Conservation (phyloP, 2,888 invertebrate species). For the Magallana nippona region DNA sequence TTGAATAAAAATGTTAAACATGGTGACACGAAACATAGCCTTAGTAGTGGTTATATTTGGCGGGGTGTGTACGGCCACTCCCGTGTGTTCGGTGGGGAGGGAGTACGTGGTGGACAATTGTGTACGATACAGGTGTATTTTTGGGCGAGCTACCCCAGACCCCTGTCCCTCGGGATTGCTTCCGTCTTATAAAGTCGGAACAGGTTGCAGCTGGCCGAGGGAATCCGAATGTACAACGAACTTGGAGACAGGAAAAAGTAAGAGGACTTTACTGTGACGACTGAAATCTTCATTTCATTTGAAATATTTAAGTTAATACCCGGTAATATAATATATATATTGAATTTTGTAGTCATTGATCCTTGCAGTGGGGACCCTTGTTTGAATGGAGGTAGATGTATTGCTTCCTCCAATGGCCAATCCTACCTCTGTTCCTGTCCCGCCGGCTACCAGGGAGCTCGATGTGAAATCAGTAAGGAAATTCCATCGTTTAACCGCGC, state of each 20-base stretch:
- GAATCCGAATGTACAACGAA: constrained; percentile 6
- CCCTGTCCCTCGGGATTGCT: constrained; percentile 10
- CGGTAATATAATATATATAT: neutral
- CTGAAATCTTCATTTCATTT: too few relatives aligned
- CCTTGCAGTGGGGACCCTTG: constrained; percentile 27
- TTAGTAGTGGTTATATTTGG: neutral
- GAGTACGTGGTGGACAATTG: constrained; percentile 31
- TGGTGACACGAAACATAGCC: neutral
- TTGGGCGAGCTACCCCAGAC: neutral
- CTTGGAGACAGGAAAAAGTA: constrained; percentile 29
- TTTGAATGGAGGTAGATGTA: constrained; percentile 32
- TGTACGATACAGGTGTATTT: constrained; percentile 21
- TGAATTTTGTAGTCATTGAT: constrained; percentile 12
- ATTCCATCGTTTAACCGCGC: too few relatives aligned
- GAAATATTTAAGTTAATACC: too few relatives aligned
- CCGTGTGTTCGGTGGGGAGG: neutral
- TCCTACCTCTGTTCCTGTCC: constrained; percentile 30
- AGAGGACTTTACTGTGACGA: neutral
- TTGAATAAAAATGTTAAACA: neutral
- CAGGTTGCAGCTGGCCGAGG: constrained; percentile 31
- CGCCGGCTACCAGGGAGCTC: constrained; percentile 24
- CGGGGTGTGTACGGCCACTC: neutral
- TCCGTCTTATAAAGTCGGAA: constrained; percentile 1
- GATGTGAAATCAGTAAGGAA: constrained; percentile 36
- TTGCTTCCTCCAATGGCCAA: constrained; percentile 16